These are phyloP conservation scores for Suncus etruscus DNA, from an alignment of 2,113 vertebrate species.

Conservation along the genomic window DNA sequence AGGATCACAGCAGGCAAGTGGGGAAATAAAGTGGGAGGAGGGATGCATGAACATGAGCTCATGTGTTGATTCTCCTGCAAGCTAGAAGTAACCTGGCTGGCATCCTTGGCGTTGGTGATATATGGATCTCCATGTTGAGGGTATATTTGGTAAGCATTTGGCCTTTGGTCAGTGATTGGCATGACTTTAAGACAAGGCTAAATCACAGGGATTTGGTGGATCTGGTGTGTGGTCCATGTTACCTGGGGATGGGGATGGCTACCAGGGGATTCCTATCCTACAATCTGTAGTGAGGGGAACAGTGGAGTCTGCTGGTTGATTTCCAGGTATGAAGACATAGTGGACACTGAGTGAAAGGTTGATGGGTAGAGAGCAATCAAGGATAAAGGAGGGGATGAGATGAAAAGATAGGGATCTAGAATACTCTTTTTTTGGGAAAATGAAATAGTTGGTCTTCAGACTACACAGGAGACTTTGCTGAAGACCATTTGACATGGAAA, in stretches of 20 bases:
- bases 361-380: not conserved
- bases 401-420: not conserved
- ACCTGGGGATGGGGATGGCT: not conserved
- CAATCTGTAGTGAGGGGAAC: not conserved
- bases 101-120: slow-evolving; percentile 66
- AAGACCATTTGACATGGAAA: slow-evolving; percentile 63
- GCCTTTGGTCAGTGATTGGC: slow-evolving; percentile 61
- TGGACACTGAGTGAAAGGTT: not conserved
- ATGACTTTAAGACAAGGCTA: slow-evolving; percentile 54
- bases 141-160: slow-evolving; percentile 74
- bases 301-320: not conserved
- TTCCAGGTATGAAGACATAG: not conserved
- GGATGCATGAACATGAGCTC: not conserved
- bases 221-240: slow-evolving; percentile 73
- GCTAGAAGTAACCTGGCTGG: slow-evolving; percentile 61
- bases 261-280: slow-evolving; percentile 39
- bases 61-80: slow-evolving; percentile 19
- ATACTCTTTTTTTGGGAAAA: slow-evolving; percentile 5
- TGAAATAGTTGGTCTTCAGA: not conserved
- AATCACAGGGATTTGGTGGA: slow-evolving; percentile 40
- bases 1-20: slow-evolving; percentile 64
- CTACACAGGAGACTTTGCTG: slow-evolving; percentile 63
- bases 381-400: not conserved
- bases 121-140: slow-evolving; percentile 64
- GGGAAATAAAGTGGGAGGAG: not conserved